phyloP scores from a whole-genome alignment of 1,140 invertebrate species.

The Nomia melanderi region DNA sequence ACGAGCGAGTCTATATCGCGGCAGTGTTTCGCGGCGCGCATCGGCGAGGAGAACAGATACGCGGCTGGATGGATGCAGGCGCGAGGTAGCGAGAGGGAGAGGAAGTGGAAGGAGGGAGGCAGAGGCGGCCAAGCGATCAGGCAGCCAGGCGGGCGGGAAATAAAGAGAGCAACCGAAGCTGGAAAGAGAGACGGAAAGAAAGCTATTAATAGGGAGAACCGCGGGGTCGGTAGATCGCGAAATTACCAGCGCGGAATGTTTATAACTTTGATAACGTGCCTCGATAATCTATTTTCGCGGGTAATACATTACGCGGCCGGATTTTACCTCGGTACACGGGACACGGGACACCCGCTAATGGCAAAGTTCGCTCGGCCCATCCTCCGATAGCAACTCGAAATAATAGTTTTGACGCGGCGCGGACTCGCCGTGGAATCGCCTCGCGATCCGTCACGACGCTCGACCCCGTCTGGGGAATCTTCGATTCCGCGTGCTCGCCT shows the following conservation, averaged over 20 bases:
- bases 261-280: constrained; percentile 65
- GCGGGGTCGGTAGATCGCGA: constrained; percentile 34
- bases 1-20: constrained; percentile 60
- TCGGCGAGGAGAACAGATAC: constrained; percentile 1
- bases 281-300: constrained; percentile 65
- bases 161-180: background rate
- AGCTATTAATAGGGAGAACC: constrained; percentile 54
- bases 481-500: too few relatives aligned
- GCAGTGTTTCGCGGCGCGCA: constrained; percentile 36
- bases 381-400: constrained; percentile 43
- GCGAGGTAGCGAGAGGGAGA: too few relatives aligned
- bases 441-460: constrained; percentile 49
- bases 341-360: constrained; percentile 47
- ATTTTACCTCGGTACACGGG: constrained; percentile 37
- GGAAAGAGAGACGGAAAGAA: background rate
- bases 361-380: constrained; percentile 56
- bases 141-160: constrained; percentile 2
- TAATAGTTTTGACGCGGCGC: constrained; percentile 54
- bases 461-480: too few relatives aligned
- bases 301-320: constrained; percentile 62
- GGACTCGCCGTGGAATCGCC: too few relatives aligned
- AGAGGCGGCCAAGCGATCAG: too few relatives aligned
- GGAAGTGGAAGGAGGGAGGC: too few relatives aligned
- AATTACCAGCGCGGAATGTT: constrained; percentile 64
- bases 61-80: background rate